Percentiles rank a stretch among this genome's conserved stretches.
Evolutionary conservation across 2,888 invertebrate genomes (phyloP).

Genomic region (Zaprionus lineosus): DNA sequence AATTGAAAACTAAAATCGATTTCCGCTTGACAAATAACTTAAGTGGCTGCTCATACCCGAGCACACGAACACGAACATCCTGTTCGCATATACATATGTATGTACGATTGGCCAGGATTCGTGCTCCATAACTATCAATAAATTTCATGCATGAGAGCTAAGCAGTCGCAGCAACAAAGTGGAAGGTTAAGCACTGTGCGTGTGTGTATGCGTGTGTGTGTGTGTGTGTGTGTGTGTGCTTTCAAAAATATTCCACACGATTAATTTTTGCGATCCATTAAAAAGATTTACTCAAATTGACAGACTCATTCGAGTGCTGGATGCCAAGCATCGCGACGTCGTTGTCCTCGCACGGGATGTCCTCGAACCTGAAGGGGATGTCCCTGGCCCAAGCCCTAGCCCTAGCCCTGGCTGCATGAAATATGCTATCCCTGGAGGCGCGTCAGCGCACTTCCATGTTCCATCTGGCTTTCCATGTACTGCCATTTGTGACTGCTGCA

Average conservation of each 20-base stretch:
- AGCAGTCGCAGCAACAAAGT: neutral
- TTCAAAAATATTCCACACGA: conserved; percentile 74
- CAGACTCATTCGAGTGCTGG: conserved; percentile 66
- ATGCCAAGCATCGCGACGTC: conserved; percentile 25
- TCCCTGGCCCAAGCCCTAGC: too few species aligned
- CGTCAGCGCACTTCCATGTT: conserved; percentile 16
- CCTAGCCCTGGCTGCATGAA: conserved; percentile 56
- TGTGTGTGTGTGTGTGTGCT: conserved; percentile 15
- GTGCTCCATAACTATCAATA: conserved; percentile 34
- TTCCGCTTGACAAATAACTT: conserved; percentile 74
- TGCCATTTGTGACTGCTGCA: too few species aligned
- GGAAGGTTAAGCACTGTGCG: neutral
- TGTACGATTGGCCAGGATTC: conserved; percentile 23
- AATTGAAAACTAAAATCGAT: conserved; percentile 72
- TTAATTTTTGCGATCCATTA: conserved; percentile 78
- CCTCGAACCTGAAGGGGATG: conserved; percentile 49
- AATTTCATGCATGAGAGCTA: conserved; percentile 27
- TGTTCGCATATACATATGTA: conserved; percentile 20
- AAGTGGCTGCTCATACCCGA: conserved; percentile 63
- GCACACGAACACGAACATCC: conserved; percentile 27
- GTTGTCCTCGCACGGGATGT: conserved; percentile 42
- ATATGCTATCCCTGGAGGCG: conserved; percentile 44
- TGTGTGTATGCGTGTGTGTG: neutral
- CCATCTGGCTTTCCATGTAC: conserved; percentile 2
- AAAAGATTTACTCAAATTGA: conserved; percentile 78